Evolutionary conservation across 2,113 vertebrate genomes (phyloP), one percentile per base, ranked within the genome.

Genomic region (Solea solea): DNA sequence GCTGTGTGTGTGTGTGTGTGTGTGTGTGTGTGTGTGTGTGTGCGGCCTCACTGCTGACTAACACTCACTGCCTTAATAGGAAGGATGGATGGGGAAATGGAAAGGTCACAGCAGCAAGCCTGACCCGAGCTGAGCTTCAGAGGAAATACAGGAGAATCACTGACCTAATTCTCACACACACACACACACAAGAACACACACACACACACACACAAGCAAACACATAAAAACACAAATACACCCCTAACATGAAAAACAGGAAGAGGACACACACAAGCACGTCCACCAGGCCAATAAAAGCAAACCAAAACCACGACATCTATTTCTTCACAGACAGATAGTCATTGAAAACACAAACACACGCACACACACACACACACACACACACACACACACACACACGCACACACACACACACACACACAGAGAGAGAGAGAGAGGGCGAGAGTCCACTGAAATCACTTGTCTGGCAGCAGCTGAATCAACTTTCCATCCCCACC

Each of bases 61-160:
- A 70, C 34, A 64, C 67, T 54, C 39, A 50, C 56, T 66, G 55
- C 72, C 61, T 72, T 57, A 69, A 72, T 59, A 78, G 78, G 64
- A 58, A 71, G 70, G 45, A 76, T 50, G 72, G 64, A 39, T 65
- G 75, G 49, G 60, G 77, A 45, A 72, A 74, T 0, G 42, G 54
- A 60, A 71, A 72, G 74, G 86, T 86, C 86, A 76, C 61, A 52
- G 16, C 61, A 46, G 64, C 68, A 12, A 5, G 11, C 45, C 56
- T 62, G 53, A 40, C 44, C 59, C 46, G 68, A 42, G 9, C 42
- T 68, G 68, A 42, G 9, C 42, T 71, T 15, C 45, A 74, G 74
- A 78, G 83, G 85, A 86, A 86, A 82, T 60, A 21, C 64, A 73
- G 69, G 64, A 70, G 16, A 66, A 60, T 10, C 10, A 39, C 73